Base-by-base conservation (phyloP, 2,113 vertebrate species). In the Ardeotis arabs region DNA sequence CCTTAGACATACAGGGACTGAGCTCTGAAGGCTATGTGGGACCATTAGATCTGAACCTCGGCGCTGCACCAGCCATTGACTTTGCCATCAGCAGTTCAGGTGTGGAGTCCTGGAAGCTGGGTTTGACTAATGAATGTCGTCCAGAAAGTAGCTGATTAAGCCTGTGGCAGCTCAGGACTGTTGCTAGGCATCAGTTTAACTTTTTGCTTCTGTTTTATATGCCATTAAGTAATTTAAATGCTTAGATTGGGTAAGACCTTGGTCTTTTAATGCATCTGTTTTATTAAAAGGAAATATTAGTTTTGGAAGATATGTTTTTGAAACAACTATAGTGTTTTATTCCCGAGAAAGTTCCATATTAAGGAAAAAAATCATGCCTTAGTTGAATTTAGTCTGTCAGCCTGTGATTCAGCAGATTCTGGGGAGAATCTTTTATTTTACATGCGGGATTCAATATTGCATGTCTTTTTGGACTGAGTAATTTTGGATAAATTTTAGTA, bases 181-280 rank as follows among this genome's bases (percentile, higher is more conserved):
- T 67, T 0, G 1, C 45, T 7, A 83, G 41, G 15, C n/a, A 47
- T 70, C 33, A 17, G n/a, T 39, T 45, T 52, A 25, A 72, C 22
- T 12, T 75, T 92, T 75, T 56, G 16, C 17, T 79, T 79, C 35
- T 82, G 41, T 35, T 78, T 92, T 49, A 75, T 29, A 5, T 92
- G 78, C 77, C 56, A 75, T 94, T 95, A 95, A 92, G 73, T 75
- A 60, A 89, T 84, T 89, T 84, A 82, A 81, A 33, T 28, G 31
- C 35, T 87, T 56, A 39, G 64, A 64, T 52, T 64, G 18, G 89
- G 64, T 87, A 60, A 91, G 14, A 9, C 8, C 31, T 78, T 7
- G 3, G 55, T 82, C 39, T 37, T 49, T 66, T 87, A 94, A 84
- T 79, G 58, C 35, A 68, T 82, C 39, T 89, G 16, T 49, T 91